These are phyloP conservation scores for Troides oblongomaculatus DNA, from an alignment of 2,888 invertebrate genomes.

Conservation along the genomic window DNA sequence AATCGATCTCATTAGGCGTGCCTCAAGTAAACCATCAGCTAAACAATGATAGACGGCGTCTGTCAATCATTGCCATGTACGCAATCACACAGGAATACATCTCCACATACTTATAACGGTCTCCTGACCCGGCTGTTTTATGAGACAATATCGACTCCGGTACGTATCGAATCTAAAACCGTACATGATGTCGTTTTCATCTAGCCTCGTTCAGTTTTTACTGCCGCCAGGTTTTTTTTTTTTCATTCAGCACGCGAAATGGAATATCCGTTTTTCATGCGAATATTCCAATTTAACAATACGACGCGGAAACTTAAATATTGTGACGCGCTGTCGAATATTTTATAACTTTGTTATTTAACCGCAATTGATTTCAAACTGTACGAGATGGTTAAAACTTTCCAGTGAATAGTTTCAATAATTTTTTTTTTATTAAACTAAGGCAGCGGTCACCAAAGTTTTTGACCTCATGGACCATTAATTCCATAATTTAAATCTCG, in stretches of 20 bases:
- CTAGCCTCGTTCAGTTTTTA: slow-evolving; percentile 20
- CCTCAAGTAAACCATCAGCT: background rate
- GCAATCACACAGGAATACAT: background rate
- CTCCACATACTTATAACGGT: slow-evolving; percentile 7
- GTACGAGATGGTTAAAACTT: background rate
- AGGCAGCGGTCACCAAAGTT: too few species aligned
- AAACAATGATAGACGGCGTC: background rate
- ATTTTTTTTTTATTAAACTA: too few species aligned
- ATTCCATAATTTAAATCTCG: too few species aligned
- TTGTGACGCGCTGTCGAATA: slow-evolving; percentile 6
- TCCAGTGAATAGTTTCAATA: too few species aligned
- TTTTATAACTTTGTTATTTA: slow-evolving; percentile 1
- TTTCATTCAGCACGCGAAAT: slow-evolving; percentile 9
- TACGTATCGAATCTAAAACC: slow-evolving; percentile 21
- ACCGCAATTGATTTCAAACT: background rate
- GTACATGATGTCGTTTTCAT: slow-evolving; percentile 27
- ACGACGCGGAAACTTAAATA: slow-evolving; percentile 1
- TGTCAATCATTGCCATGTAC: background rate
- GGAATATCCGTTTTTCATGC: slow-evolving; percentile 4
- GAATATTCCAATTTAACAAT: slow-evolving; percentile 8
- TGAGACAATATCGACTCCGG: slow-evolving; percentile 24
- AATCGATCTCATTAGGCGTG: background rate
- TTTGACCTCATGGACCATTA: too few species aligned
- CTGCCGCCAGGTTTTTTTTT: slow-evolving; percentile 12
- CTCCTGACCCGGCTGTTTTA: slow-evolving; percentile 26